Base-by-base conservation (phyloP, 1,140 invertebrate genomes). In the Papilio glaucus region DNA sequence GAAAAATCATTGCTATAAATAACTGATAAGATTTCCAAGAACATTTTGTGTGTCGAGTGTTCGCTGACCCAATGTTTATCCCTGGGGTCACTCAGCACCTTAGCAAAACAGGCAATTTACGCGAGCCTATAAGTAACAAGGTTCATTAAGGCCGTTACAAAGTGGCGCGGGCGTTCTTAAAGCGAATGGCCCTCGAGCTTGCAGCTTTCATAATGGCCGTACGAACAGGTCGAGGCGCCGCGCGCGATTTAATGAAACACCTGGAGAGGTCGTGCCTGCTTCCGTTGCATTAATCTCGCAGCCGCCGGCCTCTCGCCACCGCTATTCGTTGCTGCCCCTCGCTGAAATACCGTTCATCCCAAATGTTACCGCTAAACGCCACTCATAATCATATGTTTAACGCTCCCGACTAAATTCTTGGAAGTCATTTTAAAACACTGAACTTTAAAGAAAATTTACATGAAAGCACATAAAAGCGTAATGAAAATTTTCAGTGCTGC, bases 111-210 rank as follows among this genome's bases (percentile, higher is more conserved):
- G 87, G 88, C 85, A 91, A 92, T 92, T 92, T 90, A 89, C 85
- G 85, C 83, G 80, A 86, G 85, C 90, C 87, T 90, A 90, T 91
- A 92, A 92, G 89, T 90, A 92, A 91, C 90, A 86, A 90, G 89
- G 89, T 92, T 92, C 89, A 92, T 92, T 92, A 92, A 89, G 87
- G 85, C 83, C 78, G 85, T 92, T 90, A 91, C 90, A 91, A 92
- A 92, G 90, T 92, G 87, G 89, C 87, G 85, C 88, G 77, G 87
- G 85, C 90, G 89, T 92, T 91, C 90, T 92, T 92, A 89, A 92
- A 91, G 88, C 88, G 90, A 91, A 92, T 91, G 85, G 89, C 89
- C 86, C 89, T 92, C 86, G 83, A 92, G 88, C 85, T 90, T 85
- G 88, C 88, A 90, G 82, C 89, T 77, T 86, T 90, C 88, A 90